These are phyloP conservation scores for Euplagia quadripunctaria DNA, from an alignment of 2,888 invertebrate genomes.

Conservation along the genomic window DNA sequence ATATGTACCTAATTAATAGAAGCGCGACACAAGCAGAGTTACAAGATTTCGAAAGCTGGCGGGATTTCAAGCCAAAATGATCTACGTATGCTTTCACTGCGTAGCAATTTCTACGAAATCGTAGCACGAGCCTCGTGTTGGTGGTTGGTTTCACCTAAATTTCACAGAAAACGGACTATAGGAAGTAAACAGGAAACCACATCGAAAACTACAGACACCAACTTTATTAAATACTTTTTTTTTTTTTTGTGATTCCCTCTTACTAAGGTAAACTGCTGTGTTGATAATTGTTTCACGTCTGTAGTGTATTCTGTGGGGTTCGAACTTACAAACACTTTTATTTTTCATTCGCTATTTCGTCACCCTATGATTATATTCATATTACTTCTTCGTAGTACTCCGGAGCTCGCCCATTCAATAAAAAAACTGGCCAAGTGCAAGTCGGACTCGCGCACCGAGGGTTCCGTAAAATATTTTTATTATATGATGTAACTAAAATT, in stretches of 20 bases:
- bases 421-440: no score
- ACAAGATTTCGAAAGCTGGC: no score
- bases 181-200: neutral
- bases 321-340: neutral
- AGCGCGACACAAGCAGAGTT: no score
- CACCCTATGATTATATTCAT: no score
- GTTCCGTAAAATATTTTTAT: no score
- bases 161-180: neutral
- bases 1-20: no score
- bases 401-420: no score
- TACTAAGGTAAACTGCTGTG: neutral
- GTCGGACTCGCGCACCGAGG: no score
- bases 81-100: neutral
- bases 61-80: no score
- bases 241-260: neutral
- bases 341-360: neutral
- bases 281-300: neutral
- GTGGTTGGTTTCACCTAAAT: neutral
- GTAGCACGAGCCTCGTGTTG: neutral
- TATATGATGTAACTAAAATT: no score
- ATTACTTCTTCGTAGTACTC: no score
- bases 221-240: neutral
- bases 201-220: neutral
- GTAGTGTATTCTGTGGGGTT: neutral
- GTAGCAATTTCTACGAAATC: slow-evolving; percentile 8